A percentile compares a stretch with the other conserved stretches of the same genome.
Conservation (phyloP, 2,888 invertebrate genomes). For the Junonia oenone region DNA sequence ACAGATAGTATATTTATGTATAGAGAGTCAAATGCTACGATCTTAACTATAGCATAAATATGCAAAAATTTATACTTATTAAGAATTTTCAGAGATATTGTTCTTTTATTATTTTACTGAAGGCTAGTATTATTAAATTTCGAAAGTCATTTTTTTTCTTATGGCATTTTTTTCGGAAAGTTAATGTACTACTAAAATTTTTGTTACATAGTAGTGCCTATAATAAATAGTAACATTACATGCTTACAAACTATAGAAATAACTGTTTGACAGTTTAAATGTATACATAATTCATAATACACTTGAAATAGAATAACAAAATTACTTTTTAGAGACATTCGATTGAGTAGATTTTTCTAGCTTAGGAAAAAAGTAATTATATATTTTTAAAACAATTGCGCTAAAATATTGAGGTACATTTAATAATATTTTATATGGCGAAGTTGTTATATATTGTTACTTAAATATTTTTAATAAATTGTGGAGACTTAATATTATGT, state of each 20-base stretch:
- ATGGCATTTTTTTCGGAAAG: not conserved
- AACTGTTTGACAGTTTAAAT: not conserved
- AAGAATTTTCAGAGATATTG: not conserved
- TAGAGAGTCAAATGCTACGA: constrained; percentile 27
- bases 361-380: too few relatives aligned
- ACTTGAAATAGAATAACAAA: not conserved
- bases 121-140: not conserved
- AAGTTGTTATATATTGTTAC: too few relatives aligned
- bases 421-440: too few relatives aligned
- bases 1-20: constrained; percentile 35
- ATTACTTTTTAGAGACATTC: not conserved
- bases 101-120: not conserved
- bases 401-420: too few relatives aligned
- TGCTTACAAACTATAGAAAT: not conserved
- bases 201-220: not conserved
- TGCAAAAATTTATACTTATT: not conserved
- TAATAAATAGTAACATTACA: not conserved
- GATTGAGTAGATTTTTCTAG: too few relatives aligned
- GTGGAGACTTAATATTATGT: not conserved
- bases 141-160: not conserved
- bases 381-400: too few relatives aligned
- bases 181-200: not conserved
- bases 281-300: not conserved
- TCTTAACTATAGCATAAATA: not conserved
- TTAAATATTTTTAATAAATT: too few relatives aligned